Evolutionary conservation across 1,140 invertebrate species (phyloP), one percentile per base, ranked within the genome.

Genomic region (Acromyrmex heyeri): DNA sequence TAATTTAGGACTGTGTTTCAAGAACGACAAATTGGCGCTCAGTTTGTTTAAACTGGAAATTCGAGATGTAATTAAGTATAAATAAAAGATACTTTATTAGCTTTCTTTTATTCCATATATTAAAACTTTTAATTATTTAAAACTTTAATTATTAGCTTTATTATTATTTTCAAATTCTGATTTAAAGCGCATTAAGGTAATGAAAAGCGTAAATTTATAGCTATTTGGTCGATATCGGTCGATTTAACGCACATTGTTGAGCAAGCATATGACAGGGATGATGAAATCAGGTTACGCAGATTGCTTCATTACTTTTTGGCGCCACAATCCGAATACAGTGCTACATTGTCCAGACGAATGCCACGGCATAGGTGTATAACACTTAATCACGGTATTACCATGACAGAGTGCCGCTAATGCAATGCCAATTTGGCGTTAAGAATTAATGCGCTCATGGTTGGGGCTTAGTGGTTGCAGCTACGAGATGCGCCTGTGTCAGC

Each of bases 391-490:
- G 78, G 89, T 78, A 89, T 91, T 91, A 91, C 85, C 59, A 61
- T 91, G 90, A 91, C 89, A 86, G 85, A 91, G 69, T 87, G 77
- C 61, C 77, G 87, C 89, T 91, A 91, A 91, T 90, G 90, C 90
- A 90, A 91, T 87, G 89, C 90, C 90, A 91, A 91, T 91, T 91
- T 87, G 87, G 87, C 90, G 90, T 91, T 91, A 91, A 91, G 90
- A 91, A 91, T 91, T 91, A 91, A 91, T 91, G 90, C 78, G 81
- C 53, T 77, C 86, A 59, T 70, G 62, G 61, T 50, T 50, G 21
- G n/a, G 53, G 89, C 70, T 85, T 77, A 82, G 75, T 70, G 88
- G 81, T 69, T 81, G 75, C 75, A 69, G 62, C 85, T 59, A 38
- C 57, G 55, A 85, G 78, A 79, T 76, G 76, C 75, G 88, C 86